phyloP scores from a whole-genome alignment of 2,797 vertebrate genomes.

The Coregonus sp. region DNA sequence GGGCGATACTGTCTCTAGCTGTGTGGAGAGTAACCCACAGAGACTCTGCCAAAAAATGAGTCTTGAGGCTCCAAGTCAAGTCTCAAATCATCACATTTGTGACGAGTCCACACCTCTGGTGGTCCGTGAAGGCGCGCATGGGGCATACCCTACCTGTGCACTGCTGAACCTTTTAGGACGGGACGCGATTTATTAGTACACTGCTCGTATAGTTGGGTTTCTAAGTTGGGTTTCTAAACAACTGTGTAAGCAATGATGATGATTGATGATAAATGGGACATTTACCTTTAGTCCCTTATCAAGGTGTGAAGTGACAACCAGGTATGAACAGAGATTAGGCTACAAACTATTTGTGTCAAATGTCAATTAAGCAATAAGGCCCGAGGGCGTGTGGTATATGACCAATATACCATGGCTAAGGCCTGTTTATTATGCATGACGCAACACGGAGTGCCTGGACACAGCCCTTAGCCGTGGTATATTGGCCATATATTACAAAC shows the following conservation, averaged over 20 bases:
- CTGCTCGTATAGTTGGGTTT: slow-evolving; percentile 37
- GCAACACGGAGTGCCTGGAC: no score
- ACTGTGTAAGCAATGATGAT: slow-evolving; percentile 69
- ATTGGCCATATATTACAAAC: no score
- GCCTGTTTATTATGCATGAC: no score
- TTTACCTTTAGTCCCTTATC: slow-evolving; percentile 44
- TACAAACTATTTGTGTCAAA: no score
- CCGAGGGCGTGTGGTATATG: no score
- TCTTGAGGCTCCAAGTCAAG: no score
- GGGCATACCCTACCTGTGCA: neutral
- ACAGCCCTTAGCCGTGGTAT: no score
- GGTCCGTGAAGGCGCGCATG: slow-evolving; percentile 31
- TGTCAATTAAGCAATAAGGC: no score
- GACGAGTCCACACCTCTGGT: slow-evolving; percentile 27
- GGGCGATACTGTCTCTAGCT: no score
- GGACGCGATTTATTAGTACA: slow-evolving; percentile 35
- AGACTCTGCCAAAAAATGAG: slow-evolving; percentile 60
- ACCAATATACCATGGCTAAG: no score
- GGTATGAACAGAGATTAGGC: neutral
- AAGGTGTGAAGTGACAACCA: slow-evolving; percentile 13
- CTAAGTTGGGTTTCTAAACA: slow-evolving; percentile 49
- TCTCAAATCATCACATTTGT: no score
- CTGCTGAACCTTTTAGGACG: neutral
- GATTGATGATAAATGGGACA: slow-evolving; percentile 43
- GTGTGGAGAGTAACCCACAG: no score